Evolutionary conservation across 2,797 vertebrate species (phyloP).

Genomic region (Toxotes lorentzi): DNA sequence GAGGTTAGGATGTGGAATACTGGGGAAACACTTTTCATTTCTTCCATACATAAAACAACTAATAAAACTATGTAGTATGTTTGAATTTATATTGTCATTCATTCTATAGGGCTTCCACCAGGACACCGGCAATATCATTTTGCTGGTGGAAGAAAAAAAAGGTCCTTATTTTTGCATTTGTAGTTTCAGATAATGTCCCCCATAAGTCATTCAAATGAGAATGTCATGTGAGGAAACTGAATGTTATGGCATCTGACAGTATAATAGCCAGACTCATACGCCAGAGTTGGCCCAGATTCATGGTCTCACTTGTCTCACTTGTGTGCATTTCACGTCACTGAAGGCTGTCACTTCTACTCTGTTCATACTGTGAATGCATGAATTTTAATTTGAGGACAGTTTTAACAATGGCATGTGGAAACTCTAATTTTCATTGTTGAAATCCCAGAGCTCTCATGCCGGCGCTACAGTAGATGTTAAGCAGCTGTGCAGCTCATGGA

Average conservation of each 20-base stretch:
- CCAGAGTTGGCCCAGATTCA: slow-evolving; percentile 61
- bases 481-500: slow-evolving; percentile 49
- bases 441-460: slow-evolving; percentile 25
- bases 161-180: slow-evolving; percentile 2
- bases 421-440: slow-evolving; percentile 33
- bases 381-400: slow-evolving; percentile 40
- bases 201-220: slow-evolving; percentile 25
- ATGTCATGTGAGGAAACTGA: slow-evolving; percentile 9
- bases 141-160: background rate
- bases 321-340: slow-evolving; percentile 25
- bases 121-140: background rate
- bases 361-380: slow-evolving; percentile 33
- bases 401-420: slow-evolving; percentile 39
- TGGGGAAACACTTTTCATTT: background rate
- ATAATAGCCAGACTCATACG: slow-evolving; percentile 26
- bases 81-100: background rate
- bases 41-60: background rate
- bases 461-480: slow-evolving; percentile 3
- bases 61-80: background rate
- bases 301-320: slow-evolving; percentile 43
- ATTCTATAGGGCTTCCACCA: background rate
- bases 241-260: slow-evolving; percentile 32
- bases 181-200: slow-evolving; percentile 22
- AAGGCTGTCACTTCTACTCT: slow-evolving; percentile 37
- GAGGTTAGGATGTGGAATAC: slow-evolving; percentile 9